A percentile compares a stretch with the other conserved stretches of the same genome.
These are phyloP conservation scores for Dyspetes luteomarginatus DNA, from an alignment of 2,888 invertebrate genomes.

Conservation along the genomic window DNA sequence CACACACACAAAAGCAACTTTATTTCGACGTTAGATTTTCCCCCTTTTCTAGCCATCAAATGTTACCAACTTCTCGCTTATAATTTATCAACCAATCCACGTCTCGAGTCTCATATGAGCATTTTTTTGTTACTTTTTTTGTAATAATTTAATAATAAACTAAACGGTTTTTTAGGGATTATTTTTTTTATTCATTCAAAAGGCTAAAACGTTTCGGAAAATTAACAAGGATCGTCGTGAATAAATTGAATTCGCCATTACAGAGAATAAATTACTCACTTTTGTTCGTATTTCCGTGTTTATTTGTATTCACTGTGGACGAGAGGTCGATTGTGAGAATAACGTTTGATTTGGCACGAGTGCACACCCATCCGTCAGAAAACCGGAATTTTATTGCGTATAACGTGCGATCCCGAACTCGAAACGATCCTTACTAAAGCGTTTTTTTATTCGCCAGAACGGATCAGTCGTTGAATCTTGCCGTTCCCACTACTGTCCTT, in stretches of 20 bases:
- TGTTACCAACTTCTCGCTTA: too few relatives aligned
- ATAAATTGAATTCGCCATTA: constrained; percentile 7
- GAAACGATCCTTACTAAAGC: neutral
- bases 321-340: neutral
- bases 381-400: neutral
- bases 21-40: too few relatives aligned
- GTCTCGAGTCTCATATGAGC: too few relatives aligned
- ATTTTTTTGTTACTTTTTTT: too few relatives aligned
- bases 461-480: neutral
- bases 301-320: constrained; percentile 1
- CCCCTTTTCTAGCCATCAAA: too few relatives aligned
- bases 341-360: neutral
- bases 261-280: constrained; percentile 29
- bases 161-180: too few relatives aligned
- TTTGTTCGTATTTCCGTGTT: constrained; percentile 37
- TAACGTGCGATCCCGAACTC: neutral
- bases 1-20: too few relatives aligned
- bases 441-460: neutral
- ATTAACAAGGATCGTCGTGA: too few relatives aligned
- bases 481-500: constrained; percentile 1
- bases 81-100: too few relatives aligned
- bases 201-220: too few relatives aligned
- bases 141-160: too few relatives aligned
- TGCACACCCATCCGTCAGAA: constrained; percentile 37
- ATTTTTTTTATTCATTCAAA: too few relatives aligned